Percentiles rank a stretch among this genome's conserved stretches.
Conservation (phyloP, 2,113 vertebrate genomes). For the Corapipo altera region DNA sequence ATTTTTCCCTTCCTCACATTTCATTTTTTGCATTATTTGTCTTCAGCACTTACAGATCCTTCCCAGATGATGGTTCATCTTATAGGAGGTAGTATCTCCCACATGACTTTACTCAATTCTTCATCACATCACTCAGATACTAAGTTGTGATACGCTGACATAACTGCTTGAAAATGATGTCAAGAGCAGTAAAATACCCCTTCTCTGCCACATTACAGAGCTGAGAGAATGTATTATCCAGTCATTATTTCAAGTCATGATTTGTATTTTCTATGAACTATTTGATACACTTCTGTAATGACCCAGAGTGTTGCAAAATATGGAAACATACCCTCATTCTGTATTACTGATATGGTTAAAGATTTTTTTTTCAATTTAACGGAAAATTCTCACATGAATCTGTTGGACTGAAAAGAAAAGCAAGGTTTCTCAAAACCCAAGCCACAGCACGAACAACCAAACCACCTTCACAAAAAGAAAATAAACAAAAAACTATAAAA, state of each 20-base stretch:
- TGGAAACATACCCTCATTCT: background rate
- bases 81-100: background rate
- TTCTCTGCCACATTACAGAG: background rate
- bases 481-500: background rate
- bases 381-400: background rate
- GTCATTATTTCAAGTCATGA: constrained; percentile 57
- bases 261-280: constrained; percentile 54
- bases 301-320: constrained; percentile 24
- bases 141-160: background rate
- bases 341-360: background rate
- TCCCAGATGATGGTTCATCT: background rate
- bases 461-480: background rate
- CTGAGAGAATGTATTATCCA: constrained; percentile 1
- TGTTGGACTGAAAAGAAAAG: background rate
- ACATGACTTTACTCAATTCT: background rate
- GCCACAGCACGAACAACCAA: background rate
- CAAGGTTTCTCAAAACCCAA: background rate
- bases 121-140: background rate
- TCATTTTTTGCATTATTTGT: background rate
- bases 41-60: background rate
- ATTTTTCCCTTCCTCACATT: background rate
- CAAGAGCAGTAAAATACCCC: constrained; percentile 5
- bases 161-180: constrained; percentile 17
- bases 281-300: constrained; percentile 2
- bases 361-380: background rate